These are phyloP conservation scores for Actinia equina DNA, from an alignment of 64 coral and sea anemone species.

Conservation along the genomic window DNA sequence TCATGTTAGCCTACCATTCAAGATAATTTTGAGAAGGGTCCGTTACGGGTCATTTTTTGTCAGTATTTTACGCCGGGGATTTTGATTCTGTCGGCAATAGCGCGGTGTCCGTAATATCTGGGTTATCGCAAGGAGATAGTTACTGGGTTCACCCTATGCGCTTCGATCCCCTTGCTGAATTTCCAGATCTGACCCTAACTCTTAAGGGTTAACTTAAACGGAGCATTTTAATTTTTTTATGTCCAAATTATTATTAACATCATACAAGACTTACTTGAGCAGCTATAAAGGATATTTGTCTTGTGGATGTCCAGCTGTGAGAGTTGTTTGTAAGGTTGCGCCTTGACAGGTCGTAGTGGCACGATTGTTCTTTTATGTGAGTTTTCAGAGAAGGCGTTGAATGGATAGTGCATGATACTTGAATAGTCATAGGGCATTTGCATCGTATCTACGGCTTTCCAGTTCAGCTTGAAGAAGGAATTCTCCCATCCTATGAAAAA, in stretches of 20 bases:
- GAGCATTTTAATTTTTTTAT: not conserved
- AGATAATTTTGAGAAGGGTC: too few relatives aligned
- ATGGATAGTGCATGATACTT: slow-evolving; percentile 95
- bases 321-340: slow-evolving; percentile 68
- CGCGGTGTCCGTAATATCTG: too few relatives aligned
- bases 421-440: slow-evolving; percentile 68
- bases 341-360: slow-evolving; percentile 42
- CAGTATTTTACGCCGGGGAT: too few relatives aligned
- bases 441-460: slow-evolving; percentile 74
- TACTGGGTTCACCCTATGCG: too few relatives aligned
- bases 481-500: slow-evolving; percentile 69
- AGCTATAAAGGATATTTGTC: slow-evolving; percentile 74
- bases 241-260: not conserved
- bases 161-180: too few relatives aligned
- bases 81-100: too few relatives aligned
- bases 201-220: too few relatives aligned
- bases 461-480: slow-evolving; percentile 73
- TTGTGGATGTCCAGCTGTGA: slow-evolving; percentile 64
- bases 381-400: slow-evolving; percentile 79
- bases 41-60: too few relatives aligned
- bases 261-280: slow-evolving; percentile 24
- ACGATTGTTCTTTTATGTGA: slow-evolving; percentile 57
- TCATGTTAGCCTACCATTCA: too few relatives aligned
- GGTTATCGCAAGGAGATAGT: too few relatives aligned
- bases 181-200: too few relatives aligned